A percentile compares a stretch with the other conserved stretches of the same genome.
Evolutionary conservation across 2,797 vertebrate genomes (phyloP).

Genomic region (Amblyopsis hoosieri): DNA sequence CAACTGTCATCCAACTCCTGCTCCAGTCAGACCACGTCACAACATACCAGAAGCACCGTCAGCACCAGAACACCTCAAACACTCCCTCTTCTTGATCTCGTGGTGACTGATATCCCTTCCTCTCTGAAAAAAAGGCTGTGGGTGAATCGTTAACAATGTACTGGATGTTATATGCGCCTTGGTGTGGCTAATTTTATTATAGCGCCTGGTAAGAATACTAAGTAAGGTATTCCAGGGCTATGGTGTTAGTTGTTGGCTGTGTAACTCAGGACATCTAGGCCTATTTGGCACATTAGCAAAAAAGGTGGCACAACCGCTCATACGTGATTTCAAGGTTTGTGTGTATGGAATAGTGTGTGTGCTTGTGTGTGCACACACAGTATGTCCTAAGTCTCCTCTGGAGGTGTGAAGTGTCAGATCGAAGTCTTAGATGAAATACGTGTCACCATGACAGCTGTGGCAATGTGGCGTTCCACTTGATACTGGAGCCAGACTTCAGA

Average conservation of each 20-base stretch:
- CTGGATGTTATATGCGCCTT: too few relatives aligned
- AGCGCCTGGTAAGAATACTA: neutral
- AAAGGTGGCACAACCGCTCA: slow-evolving; percentile 10
- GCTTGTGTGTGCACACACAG: neutral
- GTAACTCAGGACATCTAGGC: slow-evolving; percentile 19
- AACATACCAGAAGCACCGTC: slow-evolving; percentile 27
- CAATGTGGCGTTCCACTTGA: slow-evolving; percentile 20
- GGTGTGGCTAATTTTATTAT: too few relatives aligned
- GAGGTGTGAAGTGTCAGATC: slow-evolving; percentile 58
- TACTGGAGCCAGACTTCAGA: slow-evolving; percentile 23
- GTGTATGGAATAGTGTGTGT: neutral
- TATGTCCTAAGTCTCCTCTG: slow-evolving; percentile 50
- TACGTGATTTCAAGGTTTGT: slow-evolving; percentile 6
- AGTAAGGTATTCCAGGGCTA: neutral
- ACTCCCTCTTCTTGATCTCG: slow-evolving; percentile 22
- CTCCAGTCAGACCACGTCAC: slow-evolving; percentile 26
- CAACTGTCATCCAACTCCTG: slow-evolving; percentile 4
- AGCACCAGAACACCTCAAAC: slow-evolving; percentile 10
- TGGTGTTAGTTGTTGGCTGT: neutral
- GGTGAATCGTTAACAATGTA: neutral
- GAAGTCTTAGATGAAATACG: slow-evolving; percentile 59
- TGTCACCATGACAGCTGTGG: slow-evolving; percentile 58
- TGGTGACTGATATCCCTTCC: slow-evolving; percentile 33
- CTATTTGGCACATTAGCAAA: slow-evolving; percentile 47
- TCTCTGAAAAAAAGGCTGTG: slow-evolving; percentile 9